Evolutionary conservation across 2,797 vertebrate genomes (phyloP).

Genomic region (Channallabes apus): DNA sequence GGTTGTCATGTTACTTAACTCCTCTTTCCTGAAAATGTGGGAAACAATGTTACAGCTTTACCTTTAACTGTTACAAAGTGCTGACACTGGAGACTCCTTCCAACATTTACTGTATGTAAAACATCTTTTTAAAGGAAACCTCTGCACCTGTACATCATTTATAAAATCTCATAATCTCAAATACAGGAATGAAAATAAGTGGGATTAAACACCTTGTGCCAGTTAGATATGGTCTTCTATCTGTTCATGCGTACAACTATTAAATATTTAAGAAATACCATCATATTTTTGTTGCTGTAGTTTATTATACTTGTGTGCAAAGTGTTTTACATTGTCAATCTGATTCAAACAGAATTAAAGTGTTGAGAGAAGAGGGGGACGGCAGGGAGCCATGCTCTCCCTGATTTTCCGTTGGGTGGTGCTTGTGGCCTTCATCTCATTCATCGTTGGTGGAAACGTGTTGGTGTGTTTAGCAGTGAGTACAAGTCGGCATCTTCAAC

Average conservation of each 20-base stretch:
- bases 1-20: neutral
- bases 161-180: neutral
- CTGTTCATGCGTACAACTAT: neutral
- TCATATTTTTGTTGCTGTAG: neutral
- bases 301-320: neutral
- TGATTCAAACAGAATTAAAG: neutral
- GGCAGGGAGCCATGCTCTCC: constrained; percentile 59
- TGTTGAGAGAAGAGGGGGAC: neutral
- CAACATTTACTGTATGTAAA: neutral
- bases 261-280: neutral
- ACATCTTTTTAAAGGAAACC: neutral
- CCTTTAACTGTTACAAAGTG: neutral
- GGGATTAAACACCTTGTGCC: neutral
- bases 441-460: constrained; percentile 86
- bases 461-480: constrained; percentile 88
- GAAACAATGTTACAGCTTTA: neutral
- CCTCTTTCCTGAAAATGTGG: neutral
- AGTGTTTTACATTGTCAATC: neutral
- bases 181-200: neutral
- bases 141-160: neutral
- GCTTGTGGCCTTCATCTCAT: constrained; percentile 76
- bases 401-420: constrained; percentile 71
- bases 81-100: neutral
- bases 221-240: neutral
- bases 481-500: constrained; percentile 82